Conservation (phyloP, 1,140 invertebrate species). For the Sipha flava region DNA sequence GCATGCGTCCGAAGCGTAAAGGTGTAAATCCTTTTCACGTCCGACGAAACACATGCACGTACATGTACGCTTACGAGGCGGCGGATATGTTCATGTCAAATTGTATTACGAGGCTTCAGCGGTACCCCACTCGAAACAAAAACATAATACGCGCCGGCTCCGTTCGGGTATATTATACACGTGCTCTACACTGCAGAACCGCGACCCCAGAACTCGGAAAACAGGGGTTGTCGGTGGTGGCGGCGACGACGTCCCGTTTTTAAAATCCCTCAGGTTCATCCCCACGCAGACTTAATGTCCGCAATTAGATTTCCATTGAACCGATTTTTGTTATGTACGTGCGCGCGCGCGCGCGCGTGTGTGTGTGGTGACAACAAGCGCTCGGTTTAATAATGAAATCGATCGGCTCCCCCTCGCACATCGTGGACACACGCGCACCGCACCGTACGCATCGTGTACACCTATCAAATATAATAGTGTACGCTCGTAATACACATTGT, state of each 20-base stretch:
- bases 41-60: not conserved
- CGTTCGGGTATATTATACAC: not conserved
- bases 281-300: constrained; percentile 4
- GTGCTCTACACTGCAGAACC: not conserved
- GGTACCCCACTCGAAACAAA: not conserved
- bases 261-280: not conserved
- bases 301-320: constrained; percentile 31
- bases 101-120: not conserved
- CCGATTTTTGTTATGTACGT: constrained; percentile 8
- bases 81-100: not conserved
- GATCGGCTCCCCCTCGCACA: not conserved
- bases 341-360: no score
- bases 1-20: not conserved
- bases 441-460: no score
- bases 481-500: no score
- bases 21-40: constrained; percentile 26
- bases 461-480: no score
- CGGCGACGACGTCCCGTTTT: no score
- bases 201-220: not conserved
- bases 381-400: constrained; percentile 21
- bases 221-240: not conserved
- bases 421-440: no score
- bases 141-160: not conserved
- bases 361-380: constrained; percentile 21
- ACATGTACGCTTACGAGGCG: not conserved